A percentile compares a stretch with the other conserved stretches of the same genome.
These are phyloP conservation scores for Gracilinanus agilis DNA, from an alignment of 2,113 vertebrate genomes.

Conservation along the genomic window DNA sequence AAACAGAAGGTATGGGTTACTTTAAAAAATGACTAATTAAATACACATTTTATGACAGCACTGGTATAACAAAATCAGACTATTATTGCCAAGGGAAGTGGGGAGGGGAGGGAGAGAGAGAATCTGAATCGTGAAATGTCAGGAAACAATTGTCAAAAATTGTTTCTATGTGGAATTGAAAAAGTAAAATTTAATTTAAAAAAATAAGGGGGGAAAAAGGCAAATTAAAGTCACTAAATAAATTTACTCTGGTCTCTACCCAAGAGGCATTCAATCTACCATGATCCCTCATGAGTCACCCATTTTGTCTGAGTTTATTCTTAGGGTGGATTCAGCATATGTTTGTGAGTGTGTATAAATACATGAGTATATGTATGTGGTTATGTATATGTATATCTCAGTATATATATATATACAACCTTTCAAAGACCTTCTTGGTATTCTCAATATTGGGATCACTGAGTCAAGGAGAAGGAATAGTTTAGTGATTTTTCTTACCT, in stretches of 20 bases:
- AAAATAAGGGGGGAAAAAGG: no score
- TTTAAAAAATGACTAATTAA: no score
- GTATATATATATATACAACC: no score
- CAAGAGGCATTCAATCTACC: not conserved
- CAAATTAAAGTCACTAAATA: not conserved
- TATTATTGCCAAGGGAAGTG: no score
- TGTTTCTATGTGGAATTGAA: no score
- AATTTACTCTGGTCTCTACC: not conserved
- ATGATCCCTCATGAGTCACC: not conserved
- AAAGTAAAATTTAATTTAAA: no score
- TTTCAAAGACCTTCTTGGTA: not conserved
- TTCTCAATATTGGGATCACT: not conserved
- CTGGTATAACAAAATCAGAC: no score
- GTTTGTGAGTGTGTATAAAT: not conserved
- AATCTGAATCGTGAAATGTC: no score
- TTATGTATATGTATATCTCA: not conserved
- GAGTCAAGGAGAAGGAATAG: not conserved
- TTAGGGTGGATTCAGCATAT: not conserved
- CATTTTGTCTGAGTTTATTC: not conserved
- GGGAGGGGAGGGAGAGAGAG: no score
- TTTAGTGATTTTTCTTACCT: not conserved
- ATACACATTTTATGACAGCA: no score
- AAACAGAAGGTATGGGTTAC: no score
- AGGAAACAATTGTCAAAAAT: no score
- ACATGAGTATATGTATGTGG: not conserved